phyloP scores from a whole-genome alignment of 2,113 vertebrate species.

The Gracilinanus agilis region DNA sequence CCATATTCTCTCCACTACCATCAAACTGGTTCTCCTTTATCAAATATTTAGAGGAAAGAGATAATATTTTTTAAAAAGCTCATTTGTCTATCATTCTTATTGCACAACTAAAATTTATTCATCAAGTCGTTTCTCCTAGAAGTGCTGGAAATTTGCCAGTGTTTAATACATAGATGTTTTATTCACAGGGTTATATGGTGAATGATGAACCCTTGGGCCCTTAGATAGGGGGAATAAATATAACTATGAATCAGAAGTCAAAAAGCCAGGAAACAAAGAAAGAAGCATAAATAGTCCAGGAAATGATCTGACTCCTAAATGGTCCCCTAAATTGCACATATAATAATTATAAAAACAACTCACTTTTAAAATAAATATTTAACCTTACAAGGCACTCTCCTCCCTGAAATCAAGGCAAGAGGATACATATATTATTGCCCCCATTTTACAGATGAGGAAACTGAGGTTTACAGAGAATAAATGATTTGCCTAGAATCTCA shows the following conservation, averaged over 20 bases:
- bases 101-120: not conserved
- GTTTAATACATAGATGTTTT: no score
- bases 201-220: no score
- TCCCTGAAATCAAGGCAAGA: not conserved
- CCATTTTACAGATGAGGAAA: slow-evolving; percentile 38
- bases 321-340: not conserved
- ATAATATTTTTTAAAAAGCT: not conserved
- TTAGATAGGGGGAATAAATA: no score
- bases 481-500: not conserved
- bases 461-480: not conserved
- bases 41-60: not conserved
- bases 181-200: no score
- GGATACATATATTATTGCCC: not conserved
- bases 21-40: not conserved
- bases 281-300: not conserved
- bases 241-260: not conserved
- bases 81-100: not conserved
- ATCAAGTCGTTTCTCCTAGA: not conserved
- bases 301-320: not conserved
- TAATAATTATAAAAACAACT: not conserved
- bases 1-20: no score
- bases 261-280: fast-evolving
- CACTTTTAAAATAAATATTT: not conserved
- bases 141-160: no score
- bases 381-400: no score